phyloP scores from a whole-genome alignment of 2,113 vertebrate genomes.

The Anas platyrhynchos region DNA sequence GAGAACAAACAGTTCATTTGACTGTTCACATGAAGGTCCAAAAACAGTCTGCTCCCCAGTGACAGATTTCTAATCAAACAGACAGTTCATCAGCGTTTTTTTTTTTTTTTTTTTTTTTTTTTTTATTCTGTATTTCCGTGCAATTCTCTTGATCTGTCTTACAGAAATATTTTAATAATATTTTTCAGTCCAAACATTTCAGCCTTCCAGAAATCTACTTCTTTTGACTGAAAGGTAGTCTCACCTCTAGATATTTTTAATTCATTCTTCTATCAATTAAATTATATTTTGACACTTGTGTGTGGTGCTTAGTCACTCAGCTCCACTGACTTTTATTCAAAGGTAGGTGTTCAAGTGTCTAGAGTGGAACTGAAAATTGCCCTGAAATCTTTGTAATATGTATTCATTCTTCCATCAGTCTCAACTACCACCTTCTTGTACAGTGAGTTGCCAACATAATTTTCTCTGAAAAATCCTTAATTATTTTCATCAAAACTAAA shows the following conservation, averaged over 20 bases:
- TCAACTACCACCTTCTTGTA: not conserved
- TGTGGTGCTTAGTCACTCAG: not conserved
- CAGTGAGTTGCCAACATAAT: not conserved
- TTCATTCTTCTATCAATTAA: not conserved
- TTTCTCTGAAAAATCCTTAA: not conserved
- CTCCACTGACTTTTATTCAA: slow-evolving; percentile 8
- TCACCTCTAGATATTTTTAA: not conserved
- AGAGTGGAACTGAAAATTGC: not conserved
- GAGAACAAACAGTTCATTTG: not conserved
- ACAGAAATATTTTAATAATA: not conserved
- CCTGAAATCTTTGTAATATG: not conserved
- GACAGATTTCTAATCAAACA: not conserved
- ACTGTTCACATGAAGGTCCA: not conserved
- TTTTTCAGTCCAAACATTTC: not conserved
- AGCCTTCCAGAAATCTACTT: not conserved
- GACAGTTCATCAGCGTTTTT: not conserved
- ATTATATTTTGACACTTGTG: not conserved
- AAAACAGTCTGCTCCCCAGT: not conserved
- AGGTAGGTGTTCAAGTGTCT: not conserved
- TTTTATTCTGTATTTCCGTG: not conserved
- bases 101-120: not conserved
- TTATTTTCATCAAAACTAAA: not conserved
- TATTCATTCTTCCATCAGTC: not conserved
- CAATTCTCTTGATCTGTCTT: not conserved
- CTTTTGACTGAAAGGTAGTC: not conserved